Base-by-base conservation (phyloP, 2,888 invertebrate genomes). In the Odontocolon sp. region DNA sequence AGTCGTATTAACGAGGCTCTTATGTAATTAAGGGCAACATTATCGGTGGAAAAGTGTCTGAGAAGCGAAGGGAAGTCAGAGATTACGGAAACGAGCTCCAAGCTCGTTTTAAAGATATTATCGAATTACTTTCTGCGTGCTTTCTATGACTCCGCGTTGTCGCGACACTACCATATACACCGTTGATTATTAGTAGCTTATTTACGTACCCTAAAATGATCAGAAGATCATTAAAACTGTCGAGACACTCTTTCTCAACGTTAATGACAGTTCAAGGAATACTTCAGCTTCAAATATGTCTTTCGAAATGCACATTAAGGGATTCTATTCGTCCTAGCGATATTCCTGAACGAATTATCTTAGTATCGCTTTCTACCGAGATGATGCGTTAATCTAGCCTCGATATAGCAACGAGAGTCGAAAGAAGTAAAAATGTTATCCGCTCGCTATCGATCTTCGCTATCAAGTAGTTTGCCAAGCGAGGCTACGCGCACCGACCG, bases 221-320 rank as follows among this genome's bases (percentile, higher is more conserved):
- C 40, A 2, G n/a, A 0, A 14, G 45, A 56, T 59, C 64, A 36
- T 69, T 57, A 69, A 59, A 14, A 64, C 50, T 40, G 23, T 64
- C 9, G 52, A 40, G 63, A 68, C 54, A 6, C 23, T 9, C 2
- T 31, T 50, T 52, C 50, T 8, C 64, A 42, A 18, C 14, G n/a
- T 31, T 75, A 75, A 75, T 75, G 5, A 59, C 59, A 45, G 52
- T 66, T 66, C 56, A n/a, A n/a, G n/a, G n/a, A n/a, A n/a, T n/a
- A n/a, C n/a, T n/a, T n/a, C n/a, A n/a, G n/a, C 59, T 14, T 31
- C 42, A 45, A 59, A 42, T 23, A 42, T 21, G 23, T 45, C n/a
- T 9, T 21, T 11, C 5, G 4, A n/a, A 47, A 9, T 8, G 16
- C n/a, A n/a, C 18, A 16, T 42, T 16, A 47, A n/a, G n/a, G 4